phyloP scores from a whole-genome alignment of 1,140 invertebrate species.

The Neodiprion virginianus region DNA sequence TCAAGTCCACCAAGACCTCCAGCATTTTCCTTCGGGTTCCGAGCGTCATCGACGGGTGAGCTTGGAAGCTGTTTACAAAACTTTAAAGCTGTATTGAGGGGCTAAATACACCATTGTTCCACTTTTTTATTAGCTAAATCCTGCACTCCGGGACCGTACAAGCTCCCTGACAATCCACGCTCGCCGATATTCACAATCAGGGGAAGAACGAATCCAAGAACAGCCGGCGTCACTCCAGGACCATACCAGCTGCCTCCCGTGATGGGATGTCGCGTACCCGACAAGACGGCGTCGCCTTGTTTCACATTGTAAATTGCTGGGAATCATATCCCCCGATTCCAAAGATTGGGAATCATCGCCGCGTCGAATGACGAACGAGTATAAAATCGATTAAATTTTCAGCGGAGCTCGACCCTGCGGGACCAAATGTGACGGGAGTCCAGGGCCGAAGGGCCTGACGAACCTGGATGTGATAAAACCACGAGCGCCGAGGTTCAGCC shows the following conservation, averaged over 20 bases:
- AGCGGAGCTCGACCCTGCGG: constrained; percentile 21
- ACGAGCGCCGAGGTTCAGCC: constrained; percentile 20
- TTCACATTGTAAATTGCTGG: constrained; percentile 38
- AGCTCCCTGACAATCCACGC: constrained; percentile 24
- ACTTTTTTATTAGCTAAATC: neutral
- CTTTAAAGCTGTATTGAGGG: neutral
- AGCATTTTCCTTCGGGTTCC: constrained; percentile 39
- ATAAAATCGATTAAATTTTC: constrained; percentile 12
- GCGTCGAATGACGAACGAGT: neutral
- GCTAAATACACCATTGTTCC: neutral
- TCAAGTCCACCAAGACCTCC: neutral
- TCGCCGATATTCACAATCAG: constrained; percentile 38
- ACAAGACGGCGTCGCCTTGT: constrained; percentile 26
- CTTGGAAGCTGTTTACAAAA: neutral
- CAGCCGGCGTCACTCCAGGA: constrained; percentile 30
- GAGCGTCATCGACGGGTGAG: neutral
- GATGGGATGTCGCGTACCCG: constrained; percentile 8
- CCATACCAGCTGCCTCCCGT: constrained; percentile 35
- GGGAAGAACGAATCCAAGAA: constrained; percentile 31
- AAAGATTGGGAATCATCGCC: neutral
- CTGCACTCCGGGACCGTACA: constrained; percentile 37
- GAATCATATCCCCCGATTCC: too few species aligned
- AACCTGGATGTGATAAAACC: constrained; percentile 17
- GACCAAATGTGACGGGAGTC: constrained; percentile 13
- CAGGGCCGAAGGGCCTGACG: constrained; percentile 21